Base-by-base conservation (phyloP, 2,113 vertebrate genomes). In the Andinoacara biseriatus region DNA sequence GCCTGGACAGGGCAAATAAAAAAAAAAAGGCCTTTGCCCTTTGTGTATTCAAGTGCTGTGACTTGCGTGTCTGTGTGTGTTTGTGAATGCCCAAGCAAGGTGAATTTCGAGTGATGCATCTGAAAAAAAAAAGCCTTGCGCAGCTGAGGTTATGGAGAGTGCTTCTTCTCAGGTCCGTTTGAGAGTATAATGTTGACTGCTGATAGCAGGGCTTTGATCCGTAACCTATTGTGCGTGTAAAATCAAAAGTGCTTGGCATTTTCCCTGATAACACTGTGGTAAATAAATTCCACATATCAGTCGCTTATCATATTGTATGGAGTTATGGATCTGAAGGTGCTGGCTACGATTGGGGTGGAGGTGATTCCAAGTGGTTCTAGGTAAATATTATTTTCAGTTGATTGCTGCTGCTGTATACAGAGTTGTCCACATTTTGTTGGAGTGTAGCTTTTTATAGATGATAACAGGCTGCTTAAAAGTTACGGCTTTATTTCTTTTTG, bases 191-290 rank as follows among this genome's bases (percentile, higher is more conserved):
- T 81, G 87, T 86, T 46, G 87, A 87, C 89, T 90, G 92, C 87
- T 93, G 94, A 94, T 90, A 88, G 89, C 86, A 31, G 89, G 82
- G 86, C 91, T 91, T 91, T 94, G 91, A 93, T 91, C 93, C 88
- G 81, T 90, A 89, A 93, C 93, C 86, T 80, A 89, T 88, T 92
- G 89, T 91, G 88, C 90, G 89, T 91, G 84, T 91, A 93, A 93
- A 92, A 94, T 89, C 90, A 84, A 62, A 91, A 86, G 84, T 56
- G 89, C 87, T 54, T 33, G 78, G 90, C 89, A 74, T 88, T 94
- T 90, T 91, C 76, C 87, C 84, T 90, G 82, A 79, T 88, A 90
- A 89, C 87, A 78, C 86, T 58, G 74, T 38, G 78, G 76, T 87
- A 82, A 90, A 92, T 86, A 90, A 78, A 92, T 89, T 89, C 80